phyloP scores from a whole-genome alignment of 2,113 vertebrate genomes.

The Shinisaurus crocodilurus region DNA sequence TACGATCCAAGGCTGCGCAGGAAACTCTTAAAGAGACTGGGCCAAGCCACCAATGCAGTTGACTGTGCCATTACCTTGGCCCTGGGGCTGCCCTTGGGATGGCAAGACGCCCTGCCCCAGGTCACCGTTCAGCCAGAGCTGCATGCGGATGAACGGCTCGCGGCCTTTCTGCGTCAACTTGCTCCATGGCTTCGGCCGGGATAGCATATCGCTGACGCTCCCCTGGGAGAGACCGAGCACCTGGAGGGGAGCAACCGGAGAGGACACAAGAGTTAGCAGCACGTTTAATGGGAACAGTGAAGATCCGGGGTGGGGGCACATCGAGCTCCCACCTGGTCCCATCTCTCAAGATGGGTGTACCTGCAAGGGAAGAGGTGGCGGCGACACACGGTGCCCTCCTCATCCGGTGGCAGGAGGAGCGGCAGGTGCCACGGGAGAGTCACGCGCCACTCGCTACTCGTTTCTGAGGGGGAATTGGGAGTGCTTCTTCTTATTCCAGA shows the following conservation, averaged over 20 bases:
- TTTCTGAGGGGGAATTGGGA: neutral
- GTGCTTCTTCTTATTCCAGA: neutral
- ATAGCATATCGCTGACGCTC: constrained; percentile 93
- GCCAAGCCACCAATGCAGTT: constrained; percentile 52
- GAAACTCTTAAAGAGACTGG: constrained; percentile 60
- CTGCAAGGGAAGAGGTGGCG: neutral
- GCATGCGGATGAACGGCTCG: constrained; percentile 96
- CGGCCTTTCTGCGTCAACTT: constrained; percentile 95
- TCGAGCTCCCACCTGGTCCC: neutral
- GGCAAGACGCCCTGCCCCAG: constrained; percentile 88
- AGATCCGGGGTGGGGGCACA: neutral
- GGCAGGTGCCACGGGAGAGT: neutral
- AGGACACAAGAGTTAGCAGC: constrained; percentile 24
- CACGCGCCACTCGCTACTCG: too few species aligned
- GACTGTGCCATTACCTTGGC: constrained; percentile 79
- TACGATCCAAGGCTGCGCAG: neutral
- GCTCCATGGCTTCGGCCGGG: constrained; percentile 95
- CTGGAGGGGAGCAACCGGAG: constrained; percentile 76
- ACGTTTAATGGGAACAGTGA: neutral
- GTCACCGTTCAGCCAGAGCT: constrained; percentile 96
- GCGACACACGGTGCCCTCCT: neutral
- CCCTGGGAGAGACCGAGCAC: constrained; percentile 92
- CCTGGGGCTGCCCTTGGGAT: constrained; percentile 83
- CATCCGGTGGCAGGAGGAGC: neutral
- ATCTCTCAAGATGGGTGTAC: neutral